Base-by-base conservation (phyloP, 2,113 vertebrate genomes). In the Laterallus jamaicensis region DNA sequence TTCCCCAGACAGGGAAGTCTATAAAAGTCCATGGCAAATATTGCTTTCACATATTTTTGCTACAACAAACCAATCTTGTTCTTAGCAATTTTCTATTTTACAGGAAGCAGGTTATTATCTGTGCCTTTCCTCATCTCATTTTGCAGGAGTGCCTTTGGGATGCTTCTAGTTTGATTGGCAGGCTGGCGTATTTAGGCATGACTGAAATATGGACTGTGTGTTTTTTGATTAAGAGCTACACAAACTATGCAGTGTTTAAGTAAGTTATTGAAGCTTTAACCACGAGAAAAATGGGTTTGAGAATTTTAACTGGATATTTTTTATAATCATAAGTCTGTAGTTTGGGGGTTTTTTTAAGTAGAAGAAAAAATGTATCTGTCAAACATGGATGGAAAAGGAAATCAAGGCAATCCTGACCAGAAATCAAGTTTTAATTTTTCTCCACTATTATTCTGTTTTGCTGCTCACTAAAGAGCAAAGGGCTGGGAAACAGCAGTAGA, bases 1-100 rank as follows among this genome's bases (percentile, higher is more conserved):
- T 93, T 70, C 16, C 19, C 6, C 77, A 74, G 86, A 86, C 74
- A 78, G 63, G 93, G 54, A 96, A 91, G 93, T 95, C 55, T 92
- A 49, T 42, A 86, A 82, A 97, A 92, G 81, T n/a, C 59, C 32
- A 22, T 73, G 77, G 88, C 91, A 95, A 96, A 84, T 90, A 92
- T 82, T 95, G 68, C 64, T 95, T 90, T 91, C 39, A 35, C 9
- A 2, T 83, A 18, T 75, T 79, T 84, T 60, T 86, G 31, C 29
- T 78, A 35, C 17, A 83, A 37, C 16, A 80, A 63, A 50, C 37
- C 50, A 81, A 47, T 25, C n/a, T 78, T 37, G 3, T 75, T 92
- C 28, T 35, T 54, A 58, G 44, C 44, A 81, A 10, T 26, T 91
- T 89, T 94, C 81, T 90, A 12, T 80, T 82, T 88, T 32, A 40